Base-by-base conservation (phyloP, 2,113 vertebrate genomes). In the Bostrychus sinensis region DNA sequence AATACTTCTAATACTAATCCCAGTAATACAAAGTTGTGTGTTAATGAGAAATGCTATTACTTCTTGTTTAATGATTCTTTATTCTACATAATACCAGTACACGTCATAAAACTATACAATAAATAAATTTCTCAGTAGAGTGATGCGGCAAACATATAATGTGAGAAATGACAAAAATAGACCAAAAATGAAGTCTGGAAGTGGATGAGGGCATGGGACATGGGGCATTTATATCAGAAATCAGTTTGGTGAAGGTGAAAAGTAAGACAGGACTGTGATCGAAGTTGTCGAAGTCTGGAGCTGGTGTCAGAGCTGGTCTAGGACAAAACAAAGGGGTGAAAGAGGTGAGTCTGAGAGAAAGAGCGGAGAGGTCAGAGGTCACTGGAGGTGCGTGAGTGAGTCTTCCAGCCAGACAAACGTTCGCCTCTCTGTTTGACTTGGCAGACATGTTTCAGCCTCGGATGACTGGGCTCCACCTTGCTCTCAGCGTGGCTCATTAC, bases 401-500 rank as follows among this genome's bases (percentile, higher is more conserved):
- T 72, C 66, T 70, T 37, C 50, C 54, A 25, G 39, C 62, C 59
- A 80, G 73, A 80, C 74, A 76, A 80, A 66, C 11, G 38, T 78
- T 72, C 77, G 70, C 64, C 69, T 86, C 70, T 81, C 72, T 68
- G 41, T 76, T 78, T 51, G 58, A 55, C 86, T 78, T 42, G 64
- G 77, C 74, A 80, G 85, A 81, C 76, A 62, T 77, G 83, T 72
- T 81, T 78, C 48, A 38, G 82, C 72, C 70, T 30, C 53, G 80
- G 81, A 82, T 82, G 81, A 81, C 69, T 73, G 86, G 75, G 65
- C 79, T 70, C 76, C 84, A 73, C 81, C 79, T 79, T 71, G 77
- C 75, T 69, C 73, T 83, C 76, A 66, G 61, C 8, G 73, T 72
- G 83, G 71, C 80, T 84, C 83, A 77, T 88, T 89, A 90, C 80